Evolutionary conservation across 1,140 invertebrate genomes (phyloP), one percentile per base, ranked within the genome.

Genomic region (Drosophila mayri): DNA sequence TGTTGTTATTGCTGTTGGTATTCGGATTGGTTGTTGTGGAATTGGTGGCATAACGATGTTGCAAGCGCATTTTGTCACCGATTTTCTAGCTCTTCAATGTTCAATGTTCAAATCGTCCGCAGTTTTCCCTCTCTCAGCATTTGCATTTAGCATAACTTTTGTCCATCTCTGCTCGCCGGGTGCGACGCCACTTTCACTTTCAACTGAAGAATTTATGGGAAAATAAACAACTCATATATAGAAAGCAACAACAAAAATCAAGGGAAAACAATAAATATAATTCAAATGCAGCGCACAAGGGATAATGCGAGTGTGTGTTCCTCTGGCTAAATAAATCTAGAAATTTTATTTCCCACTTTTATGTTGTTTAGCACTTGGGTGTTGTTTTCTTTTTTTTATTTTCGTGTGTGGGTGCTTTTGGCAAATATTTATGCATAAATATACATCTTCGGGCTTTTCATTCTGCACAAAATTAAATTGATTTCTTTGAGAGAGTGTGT

Each of bases 131-230:
- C 12, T 18, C 5, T 12, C 32, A 70, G 49, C 68, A 50, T 72
- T 65, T 72, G 49, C 68, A 60, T 72, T 65, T 72, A 47, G 73
- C 76, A 75, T 66, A 77, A 25, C 25, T 62, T n/a, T 73, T 61
- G 67, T 77, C 79, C 62, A 49, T 52, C 40, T 55, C 58, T 37
- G 28, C 41, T 60, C 49, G 75, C 83, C 70, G 64, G 76, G 18
- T 35, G 40, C 65, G 52, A 59, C 60, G 66, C 76, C 74, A 81
- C 84, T 88, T 88, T 88, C 85, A 84, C 84, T 88, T 88, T 88
- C 68, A 74, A 88, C 80, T 87, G 76, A 75, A 90, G 80, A 84
- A 87, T 87, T 77, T 73, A 64, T 52, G 67, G 68, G 78, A 85
- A 85, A 74, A 63, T 77, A 76, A 81, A 86, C 79, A 82, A 72